A percentile compares a stretch with the other conserved stretches of the same genome.
phyloP scores from a whole-genome alignment of 2,797 vertebrate species.

The Intellagama lesueurii region DNA sequence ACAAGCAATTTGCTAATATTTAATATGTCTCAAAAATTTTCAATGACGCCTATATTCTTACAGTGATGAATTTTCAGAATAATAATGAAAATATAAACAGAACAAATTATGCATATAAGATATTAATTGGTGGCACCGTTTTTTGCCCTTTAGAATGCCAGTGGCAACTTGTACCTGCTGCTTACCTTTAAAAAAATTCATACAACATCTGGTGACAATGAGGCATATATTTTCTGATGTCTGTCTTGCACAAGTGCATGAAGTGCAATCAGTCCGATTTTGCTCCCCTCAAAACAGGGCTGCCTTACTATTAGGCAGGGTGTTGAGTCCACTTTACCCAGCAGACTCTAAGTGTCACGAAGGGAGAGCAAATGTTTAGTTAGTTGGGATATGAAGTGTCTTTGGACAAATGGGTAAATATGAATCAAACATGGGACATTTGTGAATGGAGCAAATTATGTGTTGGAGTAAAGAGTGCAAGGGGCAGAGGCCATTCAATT shows the following conservation, averaged over 20 bases:
- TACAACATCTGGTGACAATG: too few relatives aligned
- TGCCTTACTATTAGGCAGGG: background rate
- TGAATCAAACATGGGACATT: too few relatives aligned
- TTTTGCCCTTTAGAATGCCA: background rate
- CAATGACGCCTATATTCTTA: background rate
- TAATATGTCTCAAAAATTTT: background rate
- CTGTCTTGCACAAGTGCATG: too few relatives aligned
- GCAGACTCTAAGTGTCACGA: background rate
- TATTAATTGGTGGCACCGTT: background rate
- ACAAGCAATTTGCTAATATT: background rate
- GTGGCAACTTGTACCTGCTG: too few relatives aligned
- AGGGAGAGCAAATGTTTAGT: background rate
- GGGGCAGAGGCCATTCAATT: too few relatives aligned
- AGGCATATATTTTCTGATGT: background rate
- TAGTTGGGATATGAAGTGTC: too few relatives aligned
- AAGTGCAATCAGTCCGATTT: too few relatives aligned
- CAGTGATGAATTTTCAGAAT: background rate
- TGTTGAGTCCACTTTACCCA: background rate
- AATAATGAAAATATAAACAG: background rate
- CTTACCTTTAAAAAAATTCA: too few relatives aligned
- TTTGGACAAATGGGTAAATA: too few relatives aligned
- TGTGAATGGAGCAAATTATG: too few relatives aligned
- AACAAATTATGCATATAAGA: background rate
- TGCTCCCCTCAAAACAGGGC: too few relatives aligned
- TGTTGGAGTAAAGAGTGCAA: too few relatives aligned